Conservation (phyloP, 2,797 vertebrate species). For the Eulemur coronatus region DNA sequence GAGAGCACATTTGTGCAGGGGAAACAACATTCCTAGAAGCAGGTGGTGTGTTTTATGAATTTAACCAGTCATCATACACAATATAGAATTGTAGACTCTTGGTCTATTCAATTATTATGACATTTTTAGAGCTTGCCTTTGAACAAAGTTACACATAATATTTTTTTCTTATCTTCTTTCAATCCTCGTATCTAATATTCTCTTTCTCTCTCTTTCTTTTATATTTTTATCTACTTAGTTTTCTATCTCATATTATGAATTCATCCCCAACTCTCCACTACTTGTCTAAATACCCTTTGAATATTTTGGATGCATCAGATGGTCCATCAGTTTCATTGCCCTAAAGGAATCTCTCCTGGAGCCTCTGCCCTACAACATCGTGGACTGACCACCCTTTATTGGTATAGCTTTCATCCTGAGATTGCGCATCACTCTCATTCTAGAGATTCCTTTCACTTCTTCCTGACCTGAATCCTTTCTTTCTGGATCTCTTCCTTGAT, state of each 20-base stretch:
- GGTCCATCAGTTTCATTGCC: neutral
- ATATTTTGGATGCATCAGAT: neutral
- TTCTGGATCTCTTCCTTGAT: neutral
- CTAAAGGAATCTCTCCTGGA: neutral
- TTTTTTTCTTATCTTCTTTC: neutral
- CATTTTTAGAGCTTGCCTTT: neutral
- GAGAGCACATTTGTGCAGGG: neutral
- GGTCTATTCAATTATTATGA: neutral
- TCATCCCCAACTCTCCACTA: neutral
- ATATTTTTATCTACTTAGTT: neutral
- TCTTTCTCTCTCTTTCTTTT: neutral
- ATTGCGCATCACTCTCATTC: neutral
- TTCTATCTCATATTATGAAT: neutral
- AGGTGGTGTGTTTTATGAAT: conserved; percentile 58
- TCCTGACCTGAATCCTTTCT: neutral
- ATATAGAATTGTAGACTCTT: neutral
- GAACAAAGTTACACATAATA: neutral
- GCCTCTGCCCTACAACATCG: neutral
- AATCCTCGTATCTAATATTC: neutral
- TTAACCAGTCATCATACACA: neutral
- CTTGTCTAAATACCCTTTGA: neutral
- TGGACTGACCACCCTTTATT: accelerated
- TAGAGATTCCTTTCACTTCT: neutral
- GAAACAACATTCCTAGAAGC: conserved; percentile 47
- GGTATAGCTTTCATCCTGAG: neutral